Percentiles rank a stretch among this genome's conserved stretches.
phyloP scores from a whole-genome alignment of 2,888 invertebrate genomes.

The Perdita meconis region DNA sequence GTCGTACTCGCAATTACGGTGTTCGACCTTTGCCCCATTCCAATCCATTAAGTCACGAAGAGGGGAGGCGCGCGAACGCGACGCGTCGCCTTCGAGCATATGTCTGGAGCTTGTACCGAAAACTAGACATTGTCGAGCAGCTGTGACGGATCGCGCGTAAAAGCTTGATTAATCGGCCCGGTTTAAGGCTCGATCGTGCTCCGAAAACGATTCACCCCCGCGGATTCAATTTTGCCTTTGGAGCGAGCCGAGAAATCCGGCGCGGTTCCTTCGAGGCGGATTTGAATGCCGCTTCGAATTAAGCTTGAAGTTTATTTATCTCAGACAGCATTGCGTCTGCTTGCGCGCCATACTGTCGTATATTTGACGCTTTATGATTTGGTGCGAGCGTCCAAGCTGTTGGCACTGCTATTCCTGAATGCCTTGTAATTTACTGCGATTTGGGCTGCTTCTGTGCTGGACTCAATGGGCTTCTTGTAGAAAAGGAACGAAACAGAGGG shows the following conservation, averaged over 20 bases:
- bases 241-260: too few species aligned
- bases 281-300: too few species aligned
- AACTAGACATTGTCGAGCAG: constrained; percentile 48
- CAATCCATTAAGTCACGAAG: constrained; percentile 70
- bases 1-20: constrained; percentile 72
- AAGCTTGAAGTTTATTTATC: too few species aligned
- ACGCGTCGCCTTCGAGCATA: constrained; percentile 63
- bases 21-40: constrained; percentile 72
- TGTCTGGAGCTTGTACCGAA: constrained; percentile 56
- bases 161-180: constrained; percentile 59
- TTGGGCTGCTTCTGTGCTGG: too few species aligned
- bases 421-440: too few species aligned
- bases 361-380: too few species aligned
- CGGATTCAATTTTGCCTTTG: background rate
- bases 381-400: too few species aligned
- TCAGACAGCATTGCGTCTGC: background rate
- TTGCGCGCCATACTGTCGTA: too few species aligned
- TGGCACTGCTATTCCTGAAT: too few species aligned
- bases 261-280: too few species aligned
- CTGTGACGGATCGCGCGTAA: constrained; percentile 48
- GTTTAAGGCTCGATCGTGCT: constrained; percentile 30
- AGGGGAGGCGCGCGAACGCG: constrained; percentile 63
- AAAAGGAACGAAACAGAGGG: too few species aligned
- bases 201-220: background rate
- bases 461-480: too few species aligned